Evolutionary conservation across 2,888 invertebrate genomes (phyloP).

Genomic region (Sturmia bella): DNA sequence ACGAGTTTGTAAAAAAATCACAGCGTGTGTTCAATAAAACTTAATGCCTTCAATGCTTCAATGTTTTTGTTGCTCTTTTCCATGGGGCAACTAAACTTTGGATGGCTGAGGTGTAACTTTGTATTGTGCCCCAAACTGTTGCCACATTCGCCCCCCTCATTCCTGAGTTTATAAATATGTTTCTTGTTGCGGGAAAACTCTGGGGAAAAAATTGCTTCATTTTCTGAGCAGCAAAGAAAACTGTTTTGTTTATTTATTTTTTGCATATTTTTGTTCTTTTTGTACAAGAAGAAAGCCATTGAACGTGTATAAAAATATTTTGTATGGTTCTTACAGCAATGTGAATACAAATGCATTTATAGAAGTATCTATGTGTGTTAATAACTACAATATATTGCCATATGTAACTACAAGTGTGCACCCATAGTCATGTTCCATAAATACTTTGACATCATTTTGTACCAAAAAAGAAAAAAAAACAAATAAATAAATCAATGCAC

Average conservation of each 20-base stretch:
- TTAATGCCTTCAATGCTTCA: slow-evolving; percentile 53
- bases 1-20: slow-evolving; percentile 31
- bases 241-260: not conserved
- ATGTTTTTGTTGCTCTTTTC: not conserved
- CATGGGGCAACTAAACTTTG: slow-evolving; percentile 50
- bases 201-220: not conserved
- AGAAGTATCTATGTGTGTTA: not conserved
- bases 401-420: too few relatives aligned
- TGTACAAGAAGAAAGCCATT: slow-evolving; percentile 14
- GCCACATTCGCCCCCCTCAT: not conserved
- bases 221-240: slow-evolving; percentile 8
- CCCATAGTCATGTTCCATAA: not conserved
- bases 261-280: not conserved
- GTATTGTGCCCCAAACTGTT: slow-evolving; percentile 7
- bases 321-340: not conserved
- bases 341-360: not conserved
- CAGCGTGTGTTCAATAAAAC: slow-evolving; percentile 62
- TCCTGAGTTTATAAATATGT: not conserved
- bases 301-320: slow-evolving; percentile 7
- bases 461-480: not conserved
- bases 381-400: too few relatives aligned
- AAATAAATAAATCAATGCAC: slow-evolving; percentile 28
- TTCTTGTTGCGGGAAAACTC: too few relatives aligned
- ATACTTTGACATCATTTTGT: slow-evolving; percentile 50
- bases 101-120: slow-evolving; percentile 18